Conservation (phyloP, 2,888 invertebrate species). For the Lysandra coridon region DNA sequence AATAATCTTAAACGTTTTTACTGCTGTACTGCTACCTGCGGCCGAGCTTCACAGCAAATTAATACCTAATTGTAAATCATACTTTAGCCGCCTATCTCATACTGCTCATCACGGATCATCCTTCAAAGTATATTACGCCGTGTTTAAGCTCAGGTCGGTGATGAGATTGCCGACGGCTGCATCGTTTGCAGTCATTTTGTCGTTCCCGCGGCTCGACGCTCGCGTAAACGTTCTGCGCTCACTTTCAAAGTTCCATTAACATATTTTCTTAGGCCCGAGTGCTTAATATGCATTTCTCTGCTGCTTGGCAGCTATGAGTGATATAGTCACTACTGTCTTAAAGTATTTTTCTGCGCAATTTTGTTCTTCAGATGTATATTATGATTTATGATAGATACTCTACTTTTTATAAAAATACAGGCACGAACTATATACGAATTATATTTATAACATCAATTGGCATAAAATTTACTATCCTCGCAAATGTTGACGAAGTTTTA, state of each 20-base stretch:
- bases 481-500: not conserved
- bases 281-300: constrained; percentile 23
- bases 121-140: constrained; percentile 4
- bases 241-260: constrained; percentile 28
- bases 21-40: not conserved
- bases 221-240: constrained; percentile 27
- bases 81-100: not conserved
- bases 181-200: constrained; percentile 8
- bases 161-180: constrained; percentile 22
- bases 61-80: not conserved
- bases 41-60: not conserved
- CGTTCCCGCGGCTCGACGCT: not conserved
- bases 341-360: not conserved
- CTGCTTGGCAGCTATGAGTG: not conserved
- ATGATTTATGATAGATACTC: not conserved
- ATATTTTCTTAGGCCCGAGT: constrained; percentile 19
- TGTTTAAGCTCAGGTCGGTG: not conserved
- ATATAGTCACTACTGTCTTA: not conserved
- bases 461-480: not conserved
- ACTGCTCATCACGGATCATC: not conserved
- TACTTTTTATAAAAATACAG: not conserved
- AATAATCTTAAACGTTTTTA: not conserved
- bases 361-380: not conserved
- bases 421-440: too few species aligned
- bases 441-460: not conserved